Percentiles rank a stretch among this genome's conserved stretches.
phyloP scores from a whole-genome alignment of 1,140 invertebrate genomes.

The Thaumetopoea pityocampa region DNA sequence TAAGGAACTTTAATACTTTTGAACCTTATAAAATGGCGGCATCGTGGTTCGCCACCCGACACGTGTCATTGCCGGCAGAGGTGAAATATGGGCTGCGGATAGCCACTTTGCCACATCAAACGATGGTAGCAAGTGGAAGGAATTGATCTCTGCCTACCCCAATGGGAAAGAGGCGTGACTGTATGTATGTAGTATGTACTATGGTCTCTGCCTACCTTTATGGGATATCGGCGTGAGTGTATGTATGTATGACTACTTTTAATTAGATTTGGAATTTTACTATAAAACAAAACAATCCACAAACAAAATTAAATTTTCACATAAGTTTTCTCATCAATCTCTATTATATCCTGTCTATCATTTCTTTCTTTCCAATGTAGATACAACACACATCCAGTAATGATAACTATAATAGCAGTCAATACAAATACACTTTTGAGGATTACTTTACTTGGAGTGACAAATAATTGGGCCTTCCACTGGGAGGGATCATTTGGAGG shows the following conservation, averaged over 20 bases:
- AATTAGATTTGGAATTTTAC: not conserved
- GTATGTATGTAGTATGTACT: no score
- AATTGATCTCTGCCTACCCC: no score
- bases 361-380: constrained; percentile 97
- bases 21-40: no score
- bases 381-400: constrained; percentile 89
- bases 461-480: constrained; percentile 96
- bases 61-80: no score
- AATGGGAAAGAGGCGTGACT: no score
- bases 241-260: not conserved
- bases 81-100: no score
- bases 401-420: constrained; percentile 90
- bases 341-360: constrained; percentile 91
- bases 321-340: constrained; percentile 67
- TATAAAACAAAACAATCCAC: not conserved
- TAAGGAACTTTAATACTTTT: no score
- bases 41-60: no score
- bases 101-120: no score
- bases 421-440: constrained; percentile 93
- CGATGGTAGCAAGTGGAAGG: no score
- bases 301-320: constrained; percentile 46
- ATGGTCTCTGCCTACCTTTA: no score
- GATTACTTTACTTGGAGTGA: constrained; percentile 96
- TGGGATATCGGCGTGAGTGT: no score
- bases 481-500: constrained; percentile 84